A percentile compares a stretch with the other conserved stretches of the same genome.
Evolutionary conservation across 2,797 vertebrate genomes (phyloP).

Genomic region (Megaceryle alcyon): DNA sequence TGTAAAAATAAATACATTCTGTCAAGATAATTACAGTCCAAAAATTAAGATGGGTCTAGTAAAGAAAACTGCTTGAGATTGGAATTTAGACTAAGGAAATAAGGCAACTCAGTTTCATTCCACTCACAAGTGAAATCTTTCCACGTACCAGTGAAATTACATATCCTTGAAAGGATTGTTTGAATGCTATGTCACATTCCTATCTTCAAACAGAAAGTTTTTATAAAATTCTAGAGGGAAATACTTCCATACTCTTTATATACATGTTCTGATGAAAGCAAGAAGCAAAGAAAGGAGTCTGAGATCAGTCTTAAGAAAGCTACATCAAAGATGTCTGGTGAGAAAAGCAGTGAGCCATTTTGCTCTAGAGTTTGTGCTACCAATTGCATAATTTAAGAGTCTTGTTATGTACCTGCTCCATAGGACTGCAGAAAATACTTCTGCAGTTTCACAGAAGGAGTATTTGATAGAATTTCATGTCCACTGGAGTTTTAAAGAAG

Average conservation of each 20-base stretch:
- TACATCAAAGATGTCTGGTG: not conserved
- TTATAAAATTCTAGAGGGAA: not conserved
- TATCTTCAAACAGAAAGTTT: conserved; percentile 8
- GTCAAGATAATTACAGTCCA: not conserved
- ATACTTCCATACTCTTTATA: not conserved
- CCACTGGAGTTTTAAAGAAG: not conserved
- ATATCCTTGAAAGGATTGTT: conserved; percentile 30
- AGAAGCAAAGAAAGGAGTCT: not conserved
- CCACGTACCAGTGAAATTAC: conserved; percentile 9
- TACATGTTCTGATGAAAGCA: not conserved
- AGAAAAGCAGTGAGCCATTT: not conserved
- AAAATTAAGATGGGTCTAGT: not conserved
- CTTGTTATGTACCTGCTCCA: not conserved
- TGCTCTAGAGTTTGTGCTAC: not conserved
- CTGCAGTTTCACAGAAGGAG: not conserved
- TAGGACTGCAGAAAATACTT: not conserved
- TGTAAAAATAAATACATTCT: not conserved
- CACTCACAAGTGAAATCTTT: not conserved
- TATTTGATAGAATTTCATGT: not conserved
- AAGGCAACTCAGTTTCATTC: not conserved
- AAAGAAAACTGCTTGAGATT: not conserved
- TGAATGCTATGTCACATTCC: not conserved
- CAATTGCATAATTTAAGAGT: not conserved
- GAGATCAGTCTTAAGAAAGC: not conserved
- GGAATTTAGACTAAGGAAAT: not conserved